These are phyloP conservation scores for Ctenosaura bakeri DNA, from an alignment of 2,797 vertebrate genomes.

Conservation along the genomic window DNA sequence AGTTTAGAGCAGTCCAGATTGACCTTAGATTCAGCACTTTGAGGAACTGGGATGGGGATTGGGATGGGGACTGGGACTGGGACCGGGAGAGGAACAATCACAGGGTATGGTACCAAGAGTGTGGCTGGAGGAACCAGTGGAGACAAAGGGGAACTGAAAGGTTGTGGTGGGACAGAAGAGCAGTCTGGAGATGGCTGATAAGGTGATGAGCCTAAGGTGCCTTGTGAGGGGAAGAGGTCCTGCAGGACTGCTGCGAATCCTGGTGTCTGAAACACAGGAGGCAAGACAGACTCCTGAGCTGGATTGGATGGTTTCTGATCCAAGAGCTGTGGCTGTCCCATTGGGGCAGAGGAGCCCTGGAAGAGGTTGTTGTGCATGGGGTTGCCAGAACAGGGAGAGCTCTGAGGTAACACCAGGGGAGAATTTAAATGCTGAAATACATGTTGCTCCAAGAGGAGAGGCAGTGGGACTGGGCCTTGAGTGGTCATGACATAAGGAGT, in stretches of 20 bases:
- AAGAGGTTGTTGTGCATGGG: slow-evolving; percentile 89
- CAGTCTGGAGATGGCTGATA: slow-evolving; percentile 82
- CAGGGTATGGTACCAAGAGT: slow-evolving; percentile 93
- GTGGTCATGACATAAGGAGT: slow-evolving; percentile 93
- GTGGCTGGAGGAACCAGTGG: slow-evolving; percentile 94
- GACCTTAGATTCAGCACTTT: slow-evolving; percentile 86
- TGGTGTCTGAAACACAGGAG: slow-evolving; percentile 90
- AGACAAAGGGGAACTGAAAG: slow-evolving; percentile 89
- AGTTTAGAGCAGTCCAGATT: slow-evolving; percentile 83
- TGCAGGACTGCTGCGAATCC: slow-evolving; percentile 93
- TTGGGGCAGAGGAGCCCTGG: slow-evolving; percentile 82
- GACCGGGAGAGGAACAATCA: slow-evolving; percentile 94
- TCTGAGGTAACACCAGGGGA: slow-evolving; percentile 87
- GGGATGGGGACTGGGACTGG: slow-evolving; percentile 94
- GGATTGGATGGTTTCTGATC: slow-evolving; percentile 89
- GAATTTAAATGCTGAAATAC: slow-evolving; percentile 95
- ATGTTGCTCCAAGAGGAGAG: slow-evolving; percentile 94
- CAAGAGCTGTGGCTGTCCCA: slow-evolving; percentile 84
- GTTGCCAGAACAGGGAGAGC: slow-evolving; percentile 79
- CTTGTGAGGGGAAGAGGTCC: slow-evolving; percentile 91
- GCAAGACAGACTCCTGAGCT: slow-evolving; percentile 86
- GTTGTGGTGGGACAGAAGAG: slow-evolving; percentile 80
- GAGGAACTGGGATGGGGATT: slow-evolving; percentile 89
- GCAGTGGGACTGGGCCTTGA: slow-evolving; percentile 92
- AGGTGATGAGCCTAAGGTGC: slow-evolving; percentile 79